Conservation (phyloP, 2,888 invertebrate genomes). For the Hirudinaria manillensis region DNA sequence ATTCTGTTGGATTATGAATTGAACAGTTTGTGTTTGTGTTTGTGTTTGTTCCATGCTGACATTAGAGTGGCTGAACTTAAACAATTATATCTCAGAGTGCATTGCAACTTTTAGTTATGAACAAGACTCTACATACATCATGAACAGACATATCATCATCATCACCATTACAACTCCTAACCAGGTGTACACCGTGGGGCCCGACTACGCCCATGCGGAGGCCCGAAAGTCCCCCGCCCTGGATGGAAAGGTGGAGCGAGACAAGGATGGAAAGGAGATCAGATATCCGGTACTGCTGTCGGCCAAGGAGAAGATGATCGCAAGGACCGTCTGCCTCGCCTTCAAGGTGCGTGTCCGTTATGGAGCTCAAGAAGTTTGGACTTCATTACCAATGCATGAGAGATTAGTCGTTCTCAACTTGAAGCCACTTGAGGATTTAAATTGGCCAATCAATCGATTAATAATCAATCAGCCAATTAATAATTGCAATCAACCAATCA, state of each 20-base stretch:
- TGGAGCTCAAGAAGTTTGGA: conserved; percentile 12
- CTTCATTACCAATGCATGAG: not conserved
- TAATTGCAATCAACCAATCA: too few species aligned
- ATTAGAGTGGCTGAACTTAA: too few species aligned
- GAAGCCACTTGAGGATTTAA: too few species aligned
- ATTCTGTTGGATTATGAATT: too few species aligned
- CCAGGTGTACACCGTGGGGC: conserved; percentile 95
- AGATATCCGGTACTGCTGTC: conserved; percentile 95
- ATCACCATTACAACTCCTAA: too few species aligned
- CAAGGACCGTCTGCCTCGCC: conserved; percentile 80
- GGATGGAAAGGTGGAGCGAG: conserved; percentile 95
- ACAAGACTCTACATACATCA: too few species aligned
- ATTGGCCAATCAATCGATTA: not conserved
- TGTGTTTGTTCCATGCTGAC: too few species aligned
- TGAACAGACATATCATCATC: too few species aligned
- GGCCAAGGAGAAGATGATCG: conserved; percentile 93
- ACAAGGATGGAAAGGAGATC: conserved; percentile 91
- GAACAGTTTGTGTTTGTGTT: too few species aligned
- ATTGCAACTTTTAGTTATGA: too few species aligned
- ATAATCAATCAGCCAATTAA: not conserved
- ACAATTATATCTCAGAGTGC: too few species aligned
- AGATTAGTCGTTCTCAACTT: too few species aligned
- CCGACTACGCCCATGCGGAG: conserved; percentile 98
- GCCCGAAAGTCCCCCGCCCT: conserved; percentile 95
- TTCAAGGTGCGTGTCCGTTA: conserved; percentile 57